Conservation (phyloP, 2,113 vertebrate genomes). For the Nesogale talazaci region DNA sequence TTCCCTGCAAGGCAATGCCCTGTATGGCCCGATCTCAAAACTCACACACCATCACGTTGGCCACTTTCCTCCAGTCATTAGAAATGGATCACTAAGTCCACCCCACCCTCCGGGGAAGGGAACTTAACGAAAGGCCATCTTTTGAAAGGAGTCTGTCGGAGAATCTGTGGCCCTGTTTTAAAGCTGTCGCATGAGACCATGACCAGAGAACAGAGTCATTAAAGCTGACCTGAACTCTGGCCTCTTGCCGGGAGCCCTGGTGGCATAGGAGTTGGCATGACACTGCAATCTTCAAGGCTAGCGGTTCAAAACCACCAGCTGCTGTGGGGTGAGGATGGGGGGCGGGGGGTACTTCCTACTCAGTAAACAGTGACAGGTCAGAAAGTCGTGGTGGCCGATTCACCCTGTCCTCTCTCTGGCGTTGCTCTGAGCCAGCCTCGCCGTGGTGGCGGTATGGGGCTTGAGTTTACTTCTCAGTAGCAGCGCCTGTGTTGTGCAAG, state of each 20-base stretch:
- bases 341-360: too few relatives aligned
- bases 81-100: background rate
- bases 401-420: too few relatives aligned
- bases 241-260: background rate
- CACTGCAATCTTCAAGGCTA: too few relatives aligned
- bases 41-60: background rate
- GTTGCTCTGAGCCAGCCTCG: too few relatives aligned
- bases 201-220: background rate
- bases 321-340: too few relatives aligned
- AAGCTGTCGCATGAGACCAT: background rate
- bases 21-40: background rate
- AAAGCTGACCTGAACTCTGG: background rate
- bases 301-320: too few relatives aligned
- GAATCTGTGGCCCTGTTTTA: background rate
- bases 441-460: too few relatives aligned
- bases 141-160: background rate
- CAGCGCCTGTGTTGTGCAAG: too few relatives aligned
- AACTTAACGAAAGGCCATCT: background rate
- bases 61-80: constrained; percentile 27
- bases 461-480: too few relatives aligned
- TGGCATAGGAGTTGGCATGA: too few relatives aligned
- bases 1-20: background rate
- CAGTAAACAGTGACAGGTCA: too few relatives aligned
- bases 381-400: too few relatives aligned
- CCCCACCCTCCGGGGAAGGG: background rate